Conservation (phyloP, 1,140 invertebrate species). For the Bombus sylvicola region DNA sequence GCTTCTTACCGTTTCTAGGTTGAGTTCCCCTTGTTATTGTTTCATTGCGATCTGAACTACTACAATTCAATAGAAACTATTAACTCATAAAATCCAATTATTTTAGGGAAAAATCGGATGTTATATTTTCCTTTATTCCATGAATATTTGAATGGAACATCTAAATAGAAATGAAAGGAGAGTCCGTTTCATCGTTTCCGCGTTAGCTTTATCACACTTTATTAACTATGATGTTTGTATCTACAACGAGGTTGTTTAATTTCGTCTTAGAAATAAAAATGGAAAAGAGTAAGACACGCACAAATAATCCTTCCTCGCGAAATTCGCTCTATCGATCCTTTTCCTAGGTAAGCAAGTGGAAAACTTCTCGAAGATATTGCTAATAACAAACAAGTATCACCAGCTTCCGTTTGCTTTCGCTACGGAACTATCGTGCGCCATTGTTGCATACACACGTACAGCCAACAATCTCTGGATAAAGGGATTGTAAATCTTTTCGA, state of each 20-base stretch:
- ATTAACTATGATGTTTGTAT: not conserved
- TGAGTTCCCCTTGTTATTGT: not conserved
- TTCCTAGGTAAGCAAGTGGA: not conserved
- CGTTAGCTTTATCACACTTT: not conserved
- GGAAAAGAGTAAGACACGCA: not conserved
- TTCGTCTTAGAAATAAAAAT: not conserved
- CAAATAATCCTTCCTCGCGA: not conserved
- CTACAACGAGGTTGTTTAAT: not conserved
- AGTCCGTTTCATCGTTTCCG: not conserved
- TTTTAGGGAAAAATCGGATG: not conserved
- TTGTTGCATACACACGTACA: not conserved
- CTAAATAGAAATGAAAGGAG: not conserved
- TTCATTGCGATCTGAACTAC: too few relatives aligned
- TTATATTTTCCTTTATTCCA: not conserved
- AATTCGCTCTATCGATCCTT: slow-evolving; percentile 6
- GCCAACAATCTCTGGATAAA: not conserved
- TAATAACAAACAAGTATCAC: slow-evolving; percentile 30
- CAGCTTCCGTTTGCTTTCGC: not conserved
- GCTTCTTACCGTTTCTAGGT: not conserved
- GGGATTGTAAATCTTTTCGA: slow-evolving; percentile 22
- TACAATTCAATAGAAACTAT: too few relatives aligned
- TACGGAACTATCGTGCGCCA: not conserved
- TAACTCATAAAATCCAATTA: not conserved
- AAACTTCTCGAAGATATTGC: slow-evolving; percentile 26
- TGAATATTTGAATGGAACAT: too few relatives aligned